Base-by-base conservation (phyloP, 1,140 invertebrate genomes). In the Chironomus striatipennis region DNA sequence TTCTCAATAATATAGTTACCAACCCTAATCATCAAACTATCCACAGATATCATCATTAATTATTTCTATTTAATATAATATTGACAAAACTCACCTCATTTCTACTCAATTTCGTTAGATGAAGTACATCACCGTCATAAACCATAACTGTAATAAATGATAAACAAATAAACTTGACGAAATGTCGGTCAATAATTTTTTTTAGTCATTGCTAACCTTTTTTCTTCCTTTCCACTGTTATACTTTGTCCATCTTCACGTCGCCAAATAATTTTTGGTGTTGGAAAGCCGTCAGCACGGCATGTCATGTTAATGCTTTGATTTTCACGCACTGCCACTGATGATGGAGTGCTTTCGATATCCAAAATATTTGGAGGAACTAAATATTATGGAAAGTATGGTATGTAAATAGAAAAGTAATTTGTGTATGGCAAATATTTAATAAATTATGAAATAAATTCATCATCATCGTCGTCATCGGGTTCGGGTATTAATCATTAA, bases 281-380 rank as follows among this genome's bases (percentile, higher is more conserved):
- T 0, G 95, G 94, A 83, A 94, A 93, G 42, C 94, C 95, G 78
- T 94, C 90, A 1, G 94, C 93, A 78, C 91, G 93, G 81, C 94
- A 96, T 0, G 90, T 90, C 76, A 97, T 86, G 57, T 92, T 95
- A 73, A 96, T 90, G 82, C 96, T 96, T 81, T 93, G 90, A 82
- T 94, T 93, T 83, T 96, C 94, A 17, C 93, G 85, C 15, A 96
- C 91, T 8, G 93, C 93, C 21, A 97, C 91, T 34, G 92, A 93
- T 43, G 93, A 94, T 77, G 93, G 89, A 10, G 93, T 93, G 77
- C 93, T 94, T 77, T 91, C 87, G 42, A 89, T 87, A 80, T 95
- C 93, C 80, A 95, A 81, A 79, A 96, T 96, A 79, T 94, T 94
- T 12, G 94, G 94, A 17, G 94, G 93, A 75, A 96, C 93, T 96